Base-by-base conservation (phyloP, 2,888 invertebrate genomes). In the Ecliptopera silaceata region DNA sequence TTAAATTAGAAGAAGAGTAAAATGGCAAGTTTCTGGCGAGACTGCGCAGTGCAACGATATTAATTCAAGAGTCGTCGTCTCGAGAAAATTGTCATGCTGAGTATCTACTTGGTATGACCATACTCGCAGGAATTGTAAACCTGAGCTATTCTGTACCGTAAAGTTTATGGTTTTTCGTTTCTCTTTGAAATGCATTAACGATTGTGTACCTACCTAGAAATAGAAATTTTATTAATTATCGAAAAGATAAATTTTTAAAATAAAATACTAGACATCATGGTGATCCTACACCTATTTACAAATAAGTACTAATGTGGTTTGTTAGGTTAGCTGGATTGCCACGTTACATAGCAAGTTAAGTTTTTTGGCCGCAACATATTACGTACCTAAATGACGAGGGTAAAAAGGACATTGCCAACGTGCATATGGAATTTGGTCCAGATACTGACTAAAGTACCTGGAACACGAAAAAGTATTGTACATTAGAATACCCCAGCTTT, bases 51-150 rank as follows among this genome's bases (percentile, higher is more conserved):
- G 64, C 68, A 66, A 67, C 64, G 71, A 61, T 64, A 75, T 77
- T 81, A 74, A 79, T 77, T 77, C 72, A 74, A 79, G 70, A 71
- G 70, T 69, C 62, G 63, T 64, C 64, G 65, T 63, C 67, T 69
- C 59, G 62, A 68, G 63, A 59, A 67, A 70, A 73, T 72, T 74
- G 71, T 75, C 68, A 69, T 64, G 64, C 65, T 61, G 55, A 69
- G 64, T 67, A n/a, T n/a, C n/a, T n/a, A 73, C 58, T 65, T 59
- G 48, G 49, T 60, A 41, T 53, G 56, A 20, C 32, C 38, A 34
- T 48, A 47, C 52, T 54, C 36, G 31, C 39, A 43, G 17, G n/a
- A n/a, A n/a, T n/a, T n/a, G n/a, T n/a, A n/a, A n/a, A n/a, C n/a
- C n/a, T n/a, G n/a, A n/a, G n/a, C n/a, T n/a, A n/a, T n/a, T n/a